Evolutionary conservation across 1,140 invertebrate species (phyloP), one percentile per base, ranked within the genome.

Genomic region (Apocrypta bakeri): DNA sequence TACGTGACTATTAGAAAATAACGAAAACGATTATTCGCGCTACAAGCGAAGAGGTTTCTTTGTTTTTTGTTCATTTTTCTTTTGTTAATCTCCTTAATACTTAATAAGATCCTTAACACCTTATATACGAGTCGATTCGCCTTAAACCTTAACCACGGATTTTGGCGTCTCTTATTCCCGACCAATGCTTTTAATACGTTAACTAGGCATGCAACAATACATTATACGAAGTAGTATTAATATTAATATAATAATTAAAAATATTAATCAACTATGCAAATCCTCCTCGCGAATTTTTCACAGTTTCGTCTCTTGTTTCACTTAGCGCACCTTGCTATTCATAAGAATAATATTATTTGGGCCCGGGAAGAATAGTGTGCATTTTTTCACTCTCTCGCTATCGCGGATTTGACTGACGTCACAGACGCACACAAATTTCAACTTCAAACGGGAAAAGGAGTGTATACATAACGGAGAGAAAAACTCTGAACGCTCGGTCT

Each of bases 131-230:
- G 72, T 78, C 24, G 24, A 82, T 72, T 37, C 33, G 33, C 9
- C 33, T 9, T 9, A 9, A 48, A 31, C 75, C 75, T 82, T 82
- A 77, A 77, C 21, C 42, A 37, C 33, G 64, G 77, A 21, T n/a
- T 83, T 83, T 79, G 82, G 82, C 82, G 76, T 79, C 25, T 71
- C 24, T 78, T 40, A 21, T 78, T 79, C 83, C 83, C 79, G 75
- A 40, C 76, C 76, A 79, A 82, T 85, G 85, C 87, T 83, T 85
- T 83, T 85, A 88, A 90, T 88, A 90, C 85, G 86, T 88, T 89
- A 90, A 90, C 88, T 91, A 91, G 87, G 89, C 91, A 92, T 91
- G 91, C 90, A 91, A 91, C 90, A 90, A 90, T 92, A 89, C 73
- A 83, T 76, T 83, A 63, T 83, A 83, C 86, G 87, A 87, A 91